Conservation (phyloP, 2,113 vertebrate species). For the Acanthisitta chloris region DNA sequence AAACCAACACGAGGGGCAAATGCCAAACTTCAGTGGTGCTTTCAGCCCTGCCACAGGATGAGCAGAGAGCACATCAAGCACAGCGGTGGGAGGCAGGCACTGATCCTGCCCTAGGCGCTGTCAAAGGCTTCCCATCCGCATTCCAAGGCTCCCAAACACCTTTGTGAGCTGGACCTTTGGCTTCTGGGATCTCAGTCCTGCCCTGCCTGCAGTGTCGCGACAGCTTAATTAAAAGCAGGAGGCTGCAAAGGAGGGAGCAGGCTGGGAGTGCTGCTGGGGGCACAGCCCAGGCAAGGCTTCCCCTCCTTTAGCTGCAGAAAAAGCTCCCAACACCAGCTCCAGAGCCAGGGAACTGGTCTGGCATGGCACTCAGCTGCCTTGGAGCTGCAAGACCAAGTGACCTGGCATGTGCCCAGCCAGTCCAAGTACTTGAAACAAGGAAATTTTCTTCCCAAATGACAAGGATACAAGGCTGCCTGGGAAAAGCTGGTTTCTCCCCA, state of each 20-base stretch:
- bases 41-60: not conserved
- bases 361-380: rapidly evolving
- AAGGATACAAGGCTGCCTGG: not conserved
- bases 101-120: rapidly evolving
- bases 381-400: not conserved
- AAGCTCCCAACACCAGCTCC: not conserved
- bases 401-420: not conserved
- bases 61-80: not conserved
- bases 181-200: not conserved
- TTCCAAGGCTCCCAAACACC: not conserved
- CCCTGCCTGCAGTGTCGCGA: not conserved
- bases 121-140: not conserved
- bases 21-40: not conserved
- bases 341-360: not conserved
- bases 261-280: not conserved
- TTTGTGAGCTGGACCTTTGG: not conserved
- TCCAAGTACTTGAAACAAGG: not conserved
- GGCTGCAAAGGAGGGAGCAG: not conserved
- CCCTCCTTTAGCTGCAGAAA: not conserved
- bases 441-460: not conserved
- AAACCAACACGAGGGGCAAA: not conserved
- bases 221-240: slow-evolving; percentile 38
- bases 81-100: not conserved
- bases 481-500: not conserved
- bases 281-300: not conserved